Evolutionary conservation across 37 sponge, comb jelly and placozoan species (phyloP), one percentile per base, ranked within the genome.

Genomic region (Hormiphora californensis): DNA sequence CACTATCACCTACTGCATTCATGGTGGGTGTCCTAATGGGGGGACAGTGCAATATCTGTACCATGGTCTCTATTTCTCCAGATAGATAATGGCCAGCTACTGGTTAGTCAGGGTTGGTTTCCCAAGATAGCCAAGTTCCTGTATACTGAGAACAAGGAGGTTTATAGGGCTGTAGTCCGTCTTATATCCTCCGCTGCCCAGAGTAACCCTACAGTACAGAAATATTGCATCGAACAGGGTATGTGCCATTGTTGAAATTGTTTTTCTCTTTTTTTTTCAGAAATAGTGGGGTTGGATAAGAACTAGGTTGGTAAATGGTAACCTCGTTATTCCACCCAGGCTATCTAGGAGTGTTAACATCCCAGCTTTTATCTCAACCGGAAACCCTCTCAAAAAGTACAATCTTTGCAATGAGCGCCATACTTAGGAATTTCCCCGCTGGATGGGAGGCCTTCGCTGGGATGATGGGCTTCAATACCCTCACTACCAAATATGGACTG

Each of bases 111-210:
- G 25, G 81, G 81, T 0, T 73, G 81, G 81, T 43, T 73, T 43
- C 9, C 27, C 15, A 22, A 19, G 1, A 28, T 73, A 15, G 81
- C 46, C 5, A 4, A 27, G 4, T 46, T 73, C 28, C 81, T 73
- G 3, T 9, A 40, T 3, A 43, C 40, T 17, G 0, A 43, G 9
- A 41, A 40, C 38, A 46, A 73, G 81, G 46, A 73, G 5, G 81
- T 73, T 39, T 73, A 73, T 40, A 1, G 8, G 25, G 81, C 81
- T 43, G 81, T 28, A 36, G 46, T 73, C 36, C 12, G 81, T 8
- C 46, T 73, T 21, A 40, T 73, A 1, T 73, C 81, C 3, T 73
- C 81, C n/a, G 81, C 81, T 32, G 44, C 81, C 38, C 81, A 73
- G 44, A 73, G 81, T 28, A 73, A 73, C 46, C 81, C 81, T 4